phyloP scores from a whole-genome alignment of 2,113 vertebrate genomes.

The Actenoides lindsayi region DNA sequence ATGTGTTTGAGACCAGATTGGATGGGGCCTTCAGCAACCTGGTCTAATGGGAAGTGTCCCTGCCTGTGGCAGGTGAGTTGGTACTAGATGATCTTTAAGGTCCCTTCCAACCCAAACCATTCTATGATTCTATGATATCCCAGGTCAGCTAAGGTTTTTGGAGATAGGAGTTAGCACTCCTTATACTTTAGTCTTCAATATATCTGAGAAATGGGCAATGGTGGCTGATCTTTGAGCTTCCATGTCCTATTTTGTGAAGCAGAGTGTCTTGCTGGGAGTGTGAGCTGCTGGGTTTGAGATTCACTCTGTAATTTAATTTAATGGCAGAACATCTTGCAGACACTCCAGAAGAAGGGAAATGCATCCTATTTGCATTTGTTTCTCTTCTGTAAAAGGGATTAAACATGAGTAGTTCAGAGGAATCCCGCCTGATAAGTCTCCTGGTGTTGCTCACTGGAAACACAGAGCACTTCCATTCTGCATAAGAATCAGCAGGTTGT shows the following conservation, averaged over 20 bases:
- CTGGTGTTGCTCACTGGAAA: background rate
- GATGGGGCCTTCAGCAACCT: no score
- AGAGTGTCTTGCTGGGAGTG: background rate
- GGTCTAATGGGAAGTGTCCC: no score
- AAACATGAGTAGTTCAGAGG: background rate
- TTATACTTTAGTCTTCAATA: background rate
- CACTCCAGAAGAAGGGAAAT: background rate
- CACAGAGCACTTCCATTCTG: fast-evolving
- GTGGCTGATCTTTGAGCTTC: background rate
- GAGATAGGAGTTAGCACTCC: background rate
- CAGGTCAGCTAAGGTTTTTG: background rate
- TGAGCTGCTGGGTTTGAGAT: background rate
- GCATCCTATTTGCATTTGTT: slow-evolving; percentile 20
- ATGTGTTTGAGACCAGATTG: no score
- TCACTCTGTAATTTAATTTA: slow-evolving; percentile 22
- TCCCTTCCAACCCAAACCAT: no score
- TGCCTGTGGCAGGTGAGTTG: no score
- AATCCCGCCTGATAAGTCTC: slow-evolving; percentile 1
- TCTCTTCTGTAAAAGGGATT: slow-evolving; percentile 12
- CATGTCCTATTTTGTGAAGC: background rate
- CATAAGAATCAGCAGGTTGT: background rate
- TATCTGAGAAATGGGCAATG: background rate
- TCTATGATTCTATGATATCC: no score
- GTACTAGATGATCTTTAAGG: no score
- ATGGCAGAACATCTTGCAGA: background rate